phyloP scores from a whole-genome alignment of 2,113 vertebrate genomes.

The Oncorhynchus gorbuscha region DNA sequence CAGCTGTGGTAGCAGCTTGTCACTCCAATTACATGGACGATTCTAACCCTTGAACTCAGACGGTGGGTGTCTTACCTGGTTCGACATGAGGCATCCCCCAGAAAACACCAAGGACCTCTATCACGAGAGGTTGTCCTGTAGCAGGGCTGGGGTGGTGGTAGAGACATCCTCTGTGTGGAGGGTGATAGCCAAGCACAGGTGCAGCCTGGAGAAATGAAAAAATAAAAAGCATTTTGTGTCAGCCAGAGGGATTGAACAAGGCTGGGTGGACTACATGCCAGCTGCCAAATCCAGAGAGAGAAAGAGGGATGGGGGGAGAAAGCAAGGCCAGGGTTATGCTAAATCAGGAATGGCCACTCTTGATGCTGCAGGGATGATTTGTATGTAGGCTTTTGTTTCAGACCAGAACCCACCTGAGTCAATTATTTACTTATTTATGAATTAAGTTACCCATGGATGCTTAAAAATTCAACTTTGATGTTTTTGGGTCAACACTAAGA shows the following conservation, averaged over 20 bases:
- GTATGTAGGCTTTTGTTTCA: neutral
- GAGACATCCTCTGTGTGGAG: conserved; percentile 33
- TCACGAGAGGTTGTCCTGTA: conserved; percentile 55
- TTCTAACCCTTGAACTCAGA: conserved; percentile 36
- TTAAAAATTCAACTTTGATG: neutral
- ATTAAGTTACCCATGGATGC: neutral
- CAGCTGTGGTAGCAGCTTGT: neutral
- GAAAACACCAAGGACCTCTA: conserved; percentile 50
- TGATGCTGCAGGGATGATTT: neutral
- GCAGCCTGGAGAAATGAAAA: conserved; percentile 58
- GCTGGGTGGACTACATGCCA: neutral
- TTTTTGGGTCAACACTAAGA: neutral
- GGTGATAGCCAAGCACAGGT: conserved; percentile 72
- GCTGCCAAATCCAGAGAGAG: conserved; percentile 28
- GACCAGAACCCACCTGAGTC: neutral
- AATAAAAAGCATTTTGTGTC: conserved; percentile 51
- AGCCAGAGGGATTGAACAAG: conserved; percentile 39
- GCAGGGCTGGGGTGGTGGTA: conserved; percentile 32
- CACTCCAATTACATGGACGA: neutral
- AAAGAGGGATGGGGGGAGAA: neutral
- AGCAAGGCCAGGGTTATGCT: neutral
- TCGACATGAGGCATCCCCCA: conserved; percentile 43
- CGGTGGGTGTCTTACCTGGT: conserved; percentile 62
- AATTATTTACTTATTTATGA: too few species aligned
- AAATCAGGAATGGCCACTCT: neutral